These are phyloP conservation scores for Poeciliopsis gracilis DNA, from an alignment of 2,797 vertebrate species.

Conservation along the genomic window DNA sequence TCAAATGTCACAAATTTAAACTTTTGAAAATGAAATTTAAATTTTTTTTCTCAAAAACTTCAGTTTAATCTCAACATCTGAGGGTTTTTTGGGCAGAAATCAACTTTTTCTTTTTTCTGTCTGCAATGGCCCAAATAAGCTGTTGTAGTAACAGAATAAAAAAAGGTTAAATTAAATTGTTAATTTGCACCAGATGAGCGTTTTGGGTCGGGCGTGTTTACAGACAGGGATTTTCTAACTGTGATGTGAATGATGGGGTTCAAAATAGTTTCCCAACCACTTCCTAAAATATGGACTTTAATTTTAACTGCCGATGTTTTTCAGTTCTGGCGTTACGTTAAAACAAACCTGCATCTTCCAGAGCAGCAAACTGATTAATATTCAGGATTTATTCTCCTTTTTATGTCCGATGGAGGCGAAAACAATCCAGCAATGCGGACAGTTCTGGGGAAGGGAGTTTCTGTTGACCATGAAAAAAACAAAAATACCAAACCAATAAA, in stretches of 20 bases:
- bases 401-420: background rate
- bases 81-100: too few species aligned
- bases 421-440: background rate
- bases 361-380: background rate
- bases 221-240: background rate
- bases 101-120: too few species aligned
- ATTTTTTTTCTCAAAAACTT: too few species aligned
- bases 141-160: too few species aligned
- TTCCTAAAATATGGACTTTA: background rate
- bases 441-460: background rate
- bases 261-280: background rate
- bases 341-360: background rate
- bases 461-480: background rate
- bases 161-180: too few species aligned
- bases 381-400: background rate
- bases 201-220: too few species aligned
- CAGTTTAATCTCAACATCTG: too few species aligned
- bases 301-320: background rate
- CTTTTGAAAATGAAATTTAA: too few species aligned
- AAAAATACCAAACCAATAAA: background rate
- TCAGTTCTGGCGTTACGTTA: background rate
- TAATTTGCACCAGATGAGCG: too few species aligned
- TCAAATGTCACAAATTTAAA: too few species aligned
- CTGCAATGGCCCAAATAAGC: too few species aligned
- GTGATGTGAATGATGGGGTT: background rate